A percentile compares a stretch with the other conserved stretches of the same genome.
Evolutionary conservation across 2,113 vertebrate species (phyloP).

Genomic region (Plecturocebus donacophilus): DNA sequence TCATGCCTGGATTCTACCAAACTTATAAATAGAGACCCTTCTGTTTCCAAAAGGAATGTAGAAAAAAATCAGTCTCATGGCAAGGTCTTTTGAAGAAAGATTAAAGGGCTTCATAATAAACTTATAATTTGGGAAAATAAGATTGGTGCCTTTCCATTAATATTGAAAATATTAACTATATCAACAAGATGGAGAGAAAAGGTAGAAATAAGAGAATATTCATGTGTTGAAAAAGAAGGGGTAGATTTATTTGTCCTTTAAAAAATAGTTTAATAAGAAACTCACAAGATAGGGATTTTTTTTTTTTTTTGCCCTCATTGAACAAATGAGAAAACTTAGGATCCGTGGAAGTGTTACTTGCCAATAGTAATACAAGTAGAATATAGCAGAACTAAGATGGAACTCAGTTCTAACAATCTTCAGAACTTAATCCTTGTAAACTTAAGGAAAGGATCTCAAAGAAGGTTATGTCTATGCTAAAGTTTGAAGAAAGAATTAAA

Average conservation of each 20-base stretch:
- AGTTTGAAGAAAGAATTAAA: conserved; percentile 25
- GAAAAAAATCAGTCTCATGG: not conserved
- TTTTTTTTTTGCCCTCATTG: not conserved
- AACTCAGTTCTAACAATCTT: not conserved
- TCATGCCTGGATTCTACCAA: not conserved
- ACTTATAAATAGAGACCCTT: not conserved
- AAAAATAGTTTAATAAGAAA: not conserved
- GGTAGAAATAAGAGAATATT: not conserved
- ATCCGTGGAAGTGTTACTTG: not conserved
- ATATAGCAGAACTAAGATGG: not conserved
- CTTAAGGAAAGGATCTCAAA: not conserved
- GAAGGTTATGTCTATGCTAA: not conserved
- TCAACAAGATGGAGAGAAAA: not conserved
- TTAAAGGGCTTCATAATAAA: not conserved
- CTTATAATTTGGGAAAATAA: not conserved
- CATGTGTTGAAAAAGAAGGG: not conserved
- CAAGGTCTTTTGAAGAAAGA: not conserved
- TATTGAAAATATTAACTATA: not conserved
- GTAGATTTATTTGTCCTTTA: not conserved
- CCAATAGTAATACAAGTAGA: not conserved
- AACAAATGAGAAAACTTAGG: not conserved
- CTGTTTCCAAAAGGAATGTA: not conserved
- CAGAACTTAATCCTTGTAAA: not conserved
- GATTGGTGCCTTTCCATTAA: not conserved
- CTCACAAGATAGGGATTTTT: not conserved